Conservation (phyloP, 30 jellyfish, hydroid and myxozoan genomes). For the Pseudorhiza aurosa region DNA sequence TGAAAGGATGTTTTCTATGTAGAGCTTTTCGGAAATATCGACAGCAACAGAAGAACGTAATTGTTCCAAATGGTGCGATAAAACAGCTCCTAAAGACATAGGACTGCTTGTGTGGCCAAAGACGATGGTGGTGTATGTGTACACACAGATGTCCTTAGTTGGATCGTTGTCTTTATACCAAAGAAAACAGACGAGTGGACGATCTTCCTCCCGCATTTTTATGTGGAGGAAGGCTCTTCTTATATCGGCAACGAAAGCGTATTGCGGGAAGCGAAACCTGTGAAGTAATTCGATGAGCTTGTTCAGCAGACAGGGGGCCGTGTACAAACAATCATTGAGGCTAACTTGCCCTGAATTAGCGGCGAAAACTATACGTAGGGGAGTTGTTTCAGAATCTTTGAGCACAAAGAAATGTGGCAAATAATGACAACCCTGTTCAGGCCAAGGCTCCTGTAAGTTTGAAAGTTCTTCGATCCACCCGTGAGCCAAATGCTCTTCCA, state of each 20-base stretch:
- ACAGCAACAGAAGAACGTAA: slow-evolving; percentile 18
- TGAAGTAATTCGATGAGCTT: slow-evolving; percentile 20
- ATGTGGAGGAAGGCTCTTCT: slow-evolving; percentile 28
- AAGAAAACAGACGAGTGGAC: slow-evolving; percentile 21
- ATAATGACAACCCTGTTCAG: slow-evolving; percentile 42
- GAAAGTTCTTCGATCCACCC: slow-evolving; percentile 38
- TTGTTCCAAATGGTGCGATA: slow-evolving; percentile 20
- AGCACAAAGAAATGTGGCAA: slow-evolving; percentile 45
- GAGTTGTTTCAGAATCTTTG: slow-evolving; percentile 39
- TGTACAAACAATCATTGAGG: slow-evolving; percentile 42
- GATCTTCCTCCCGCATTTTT: slow-evolving; percentile 26
- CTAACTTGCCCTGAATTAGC: slow-evolving; percentile 38
- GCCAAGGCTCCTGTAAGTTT: slow-evolving; percentile 9
- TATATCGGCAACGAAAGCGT: slow-evolving; percentile 50
- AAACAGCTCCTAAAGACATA: slow-evolving; percentile 51
- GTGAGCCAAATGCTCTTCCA: slow-evolving; percentile 38
- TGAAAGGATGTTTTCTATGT: slow-evolving; percentile 36
- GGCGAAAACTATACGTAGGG: slow-evolving; percentile 38
- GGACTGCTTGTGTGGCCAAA: slow-evolving; percentile 61
- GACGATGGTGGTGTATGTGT: slow-evolving; percentile 40
- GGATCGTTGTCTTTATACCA: slow-evolving; percentile 62
- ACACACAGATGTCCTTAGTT: slow-evolving; percentile 20
- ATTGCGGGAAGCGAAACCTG: slow-evolving; percentile 38
- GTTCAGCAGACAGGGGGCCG: slow-evolving; percentile 37
- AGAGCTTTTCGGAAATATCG: slow-evolving; percentile 25